phyloP scores from a whole-genome alignment of 2,888 invertebrate genomes.

The Chrysomela aeneicollis region DNA sequence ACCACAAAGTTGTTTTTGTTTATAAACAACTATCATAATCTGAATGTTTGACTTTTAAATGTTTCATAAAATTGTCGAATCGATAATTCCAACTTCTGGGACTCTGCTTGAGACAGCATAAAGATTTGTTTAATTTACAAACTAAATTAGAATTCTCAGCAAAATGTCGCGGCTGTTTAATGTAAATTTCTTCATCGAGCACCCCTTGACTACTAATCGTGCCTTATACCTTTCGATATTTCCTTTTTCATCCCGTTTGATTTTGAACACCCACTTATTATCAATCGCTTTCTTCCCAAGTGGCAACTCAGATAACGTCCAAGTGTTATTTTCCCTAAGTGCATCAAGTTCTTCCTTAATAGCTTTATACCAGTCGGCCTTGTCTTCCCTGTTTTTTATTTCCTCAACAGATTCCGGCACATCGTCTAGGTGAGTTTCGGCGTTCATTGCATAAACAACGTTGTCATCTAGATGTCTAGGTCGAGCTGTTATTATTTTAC shows the following conservation, averaged over 20 bases:
- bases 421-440: conserved; percentile 30
- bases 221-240: conserved; percentile 40
- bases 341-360: conserved; percentile 36
- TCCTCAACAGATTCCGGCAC: conserved; percentile 35
- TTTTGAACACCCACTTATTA: conserved; percentile 39
- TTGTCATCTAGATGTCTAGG: too few species aligned
- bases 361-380: conserved; percentile 36
- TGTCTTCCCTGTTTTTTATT: conserved; percentile 21
- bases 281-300: conserved; percentile 36
- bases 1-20: too few species aligned
- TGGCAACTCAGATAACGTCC: conserved; percentile 35
- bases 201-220: conserved; percentile 39
- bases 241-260: conserved; percentile 33
- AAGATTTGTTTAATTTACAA: too few species aligned
- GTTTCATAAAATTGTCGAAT: too few species aligned
- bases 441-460: conserved; percentile 16
- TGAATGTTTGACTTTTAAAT: too few species aligned
- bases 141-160: too few species aligned
- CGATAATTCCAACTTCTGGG: too few species aligned
- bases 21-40: too few species aligned
- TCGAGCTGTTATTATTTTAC: too few species aligned
- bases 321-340: conserved; percentile 38
- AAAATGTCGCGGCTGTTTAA: too few species aligned
- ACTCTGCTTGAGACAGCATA: too few species aligned
- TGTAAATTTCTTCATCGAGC: too few species aligned